Percentiles rank a stretch among this genome's conserved stretches.
These are phyloP conservation scores for Troilus luridus DNA, from an alignment of 2,888 invertebrate species.

Conservation along the genomic window DNA sequence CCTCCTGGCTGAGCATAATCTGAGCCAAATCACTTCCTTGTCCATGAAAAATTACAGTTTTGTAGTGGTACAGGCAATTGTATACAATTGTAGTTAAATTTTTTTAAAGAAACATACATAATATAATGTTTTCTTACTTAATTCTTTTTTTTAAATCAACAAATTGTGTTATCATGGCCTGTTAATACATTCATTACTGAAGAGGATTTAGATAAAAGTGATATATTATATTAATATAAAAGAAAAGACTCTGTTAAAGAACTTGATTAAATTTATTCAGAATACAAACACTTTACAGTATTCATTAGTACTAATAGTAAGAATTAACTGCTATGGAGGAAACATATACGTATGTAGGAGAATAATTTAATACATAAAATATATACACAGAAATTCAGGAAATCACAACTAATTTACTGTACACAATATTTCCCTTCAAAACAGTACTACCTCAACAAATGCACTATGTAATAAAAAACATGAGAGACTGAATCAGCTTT, in stretches of 20 bases:
- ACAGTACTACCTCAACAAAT: not conserved
- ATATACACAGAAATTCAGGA: not conserved
- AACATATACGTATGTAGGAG: not conserved
- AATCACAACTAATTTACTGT: not conserved
- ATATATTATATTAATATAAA: not conserved
- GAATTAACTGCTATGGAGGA: not conserved
- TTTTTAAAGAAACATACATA: not conserved
- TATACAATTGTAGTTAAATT: not conserved
- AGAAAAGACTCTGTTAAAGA: not conserved
- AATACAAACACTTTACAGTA: not conserved
- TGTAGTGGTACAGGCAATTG: too few relatives aligned
- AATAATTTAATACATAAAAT: not conserved
- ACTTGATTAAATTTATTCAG: not conserved
- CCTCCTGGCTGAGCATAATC: too few relatives aligned
- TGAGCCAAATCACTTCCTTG: too few relatives aligned
- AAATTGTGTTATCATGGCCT: not conserved
- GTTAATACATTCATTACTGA: not conserved
- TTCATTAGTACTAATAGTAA: not conserved
- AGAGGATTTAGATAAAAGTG: not conserved
- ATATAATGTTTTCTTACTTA: not conserved
- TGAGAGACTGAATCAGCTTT: not conserved
- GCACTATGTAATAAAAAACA: not conserved
- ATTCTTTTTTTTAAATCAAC: not conserved
- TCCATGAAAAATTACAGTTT: too few relatives aligned
- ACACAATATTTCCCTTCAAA: not conserved